These are phyloP conservation scores for Ochropleura leucogaster DNA, from an alignment of 2,888 invertebrate genomes.

Conservation along the genomic window DNA sequence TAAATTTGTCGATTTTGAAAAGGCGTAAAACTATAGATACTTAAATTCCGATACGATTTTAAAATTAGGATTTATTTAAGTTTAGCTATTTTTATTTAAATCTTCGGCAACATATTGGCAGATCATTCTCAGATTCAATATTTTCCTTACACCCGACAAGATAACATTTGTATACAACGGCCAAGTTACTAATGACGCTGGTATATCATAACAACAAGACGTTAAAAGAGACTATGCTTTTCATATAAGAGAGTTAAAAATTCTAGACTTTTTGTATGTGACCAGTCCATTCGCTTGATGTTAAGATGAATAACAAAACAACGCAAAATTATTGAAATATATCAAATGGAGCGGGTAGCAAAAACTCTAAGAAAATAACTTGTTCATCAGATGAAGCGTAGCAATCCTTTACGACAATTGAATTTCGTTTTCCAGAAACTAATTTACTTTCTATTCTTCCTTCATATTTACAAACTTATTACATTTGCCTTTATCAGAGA, in stretches of 20 bases:
- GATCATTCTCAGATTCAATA: too few relatives aligned
- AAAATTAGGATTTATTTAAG: too few relatives aligned
- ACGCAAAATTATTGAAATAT: slow-evolving; percentile 61
- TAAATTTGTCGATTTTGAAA: too few relatives aligned
- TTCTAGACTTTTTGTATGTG: slow-evolving; percentile 65
- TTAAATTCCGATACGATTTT: too few relatives aligned
- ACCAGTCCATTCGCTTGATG: slow-evolving; percentile 64
- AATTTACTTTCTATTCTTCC: slow-evolving; percentile 87
- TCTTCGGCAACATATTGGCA: too few relatives aligned
- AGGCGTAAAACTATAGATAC: too few relatives aligned
- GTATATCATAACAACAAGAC: neutral
- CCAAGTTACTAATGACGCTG: neutral
- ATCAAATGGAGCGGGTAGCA: slow-evolving; percentile 64
- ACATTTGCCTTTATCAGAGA: slow-evolving; percentile 87
- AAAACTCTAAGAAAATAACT: slow-evolving; percentile 69
- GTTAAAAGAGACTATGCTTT: neutral
- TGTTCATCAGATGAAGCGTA: slow-evolving; percentile 72
- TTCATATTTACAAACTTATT: slow-evolving; percentile 87
- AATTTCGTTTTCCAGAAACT: slow-evolving; percentile 85
- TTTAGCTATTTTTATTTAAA: too few relatives aligned
- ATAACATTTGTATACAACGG: too few relatives aligned
- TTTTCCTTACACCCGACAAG: too few relatives aligned
- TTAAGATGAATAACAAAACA: slow-evolving; percentile 69
- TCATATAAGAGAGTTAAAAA: slow-evolving; percentile 43
- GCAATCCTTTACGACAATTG: slow-evolving; percentile 83